Percentiles rank a stretch among this genome's conserved stretches.
Evolutionary conservation across 2,888 invertebrate species (phyloP).

Genomic region (Ethmia dodecea): DNA sequence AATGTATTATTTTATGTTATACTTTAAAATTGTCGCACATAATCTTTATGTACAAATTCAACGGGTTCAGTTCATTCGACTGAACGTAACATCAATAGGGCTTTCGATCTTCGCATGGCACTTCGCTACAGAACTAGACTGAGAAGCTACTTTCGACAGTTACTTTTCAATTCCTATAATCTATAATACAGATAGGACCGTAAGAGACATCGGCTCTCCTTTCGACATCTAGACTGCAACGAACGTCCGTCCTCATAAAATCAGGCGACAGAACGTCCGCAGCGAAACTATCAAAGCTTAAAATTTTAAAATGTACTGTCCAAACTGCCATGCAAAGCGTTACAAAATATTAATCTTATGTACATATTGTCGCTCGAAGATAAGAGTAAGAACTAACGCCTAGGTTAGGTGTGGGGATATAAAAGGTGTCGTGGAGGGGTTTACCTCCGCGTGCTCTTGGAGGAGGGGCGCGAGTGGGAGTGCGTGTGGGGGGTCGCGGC

Average conservation of each 20-base stretch:
- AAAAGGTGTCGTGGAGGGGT: constrained; percentile 48
- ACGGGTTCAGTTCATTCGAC: constrained; percentile 48
- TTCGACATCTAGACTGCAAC: neutral
- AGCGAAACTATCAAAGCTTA: constrained; percentile 12
- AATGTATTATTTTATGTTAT: constrained; percentile 44
- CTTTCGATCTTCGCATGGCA: constrained; percentile 47
- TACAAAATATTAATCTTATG: constrained; percentile 75
- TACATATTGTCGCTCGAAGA: constrained; percentile 78
- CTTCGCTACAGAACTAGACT: constrained; percentile 27
- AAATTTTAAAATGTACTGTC: constrained; percentile 21
- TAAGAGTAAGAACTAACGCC: constrained; percentile 65
- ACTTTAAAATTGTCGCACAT: constrained; percentile 64
- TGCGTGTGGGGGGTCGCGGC: constrained; percentile 75
- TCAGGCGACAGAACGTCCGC: constrained; percentile 1
- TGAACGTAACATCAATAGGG: constrained; percentile 59
- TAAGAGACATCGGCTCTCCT: neutral
- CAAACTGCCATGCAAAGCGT: constrained; percentile 54
- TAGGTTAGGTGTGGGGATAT: constrained; percentile 53
- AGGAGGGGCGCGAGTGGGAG: constrained; percentile 74
- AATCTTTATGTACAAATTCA: constrained; percentile 58
- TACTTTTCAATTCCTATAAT: constrained; percentile 58
- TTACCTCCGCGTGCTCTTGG: constrained; percentile 75
- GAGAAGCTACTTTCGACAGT: constrained; percentile 24
- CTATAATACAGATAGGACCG: constrained; percentile 26
- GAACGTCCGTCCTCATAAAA: constrained; percentile 5